phyloP scores from a whole-genome alignment of 2,888 invertebrate species.

The Gasteruption jaculator region DNA sequence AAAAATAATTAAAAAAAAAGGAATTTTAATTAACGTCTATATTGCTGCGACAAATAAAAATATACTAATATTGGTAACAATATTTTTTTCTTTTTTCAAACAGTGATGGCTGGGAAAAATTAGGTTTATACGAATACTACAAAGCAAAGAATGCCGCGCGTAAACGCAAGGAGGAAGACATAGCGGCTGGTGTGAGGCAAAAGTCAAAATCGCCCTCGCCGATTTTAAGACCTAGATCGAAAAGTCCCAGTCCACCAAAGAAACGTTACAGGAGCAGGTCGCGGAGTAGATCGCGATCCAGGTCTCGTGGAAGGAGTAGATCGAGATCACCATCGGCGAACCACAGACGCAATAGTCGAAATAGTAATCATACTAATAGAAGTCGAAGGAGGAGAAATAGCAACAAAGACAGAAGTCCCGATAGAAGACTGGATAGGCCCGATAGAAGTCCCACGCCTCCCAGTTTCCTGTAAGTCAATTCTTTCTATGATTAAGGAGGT shows the following conservation, averaged over 20 bases:
- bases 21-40: not conserved
- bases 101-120: conserved; percentile 97
- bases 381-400: conserved; percentile 53
- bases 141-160: conserved; percentile 91
- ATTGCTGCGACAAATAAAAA: not conserved
- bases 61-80: no score
- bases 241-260: conserved; percentile 69
- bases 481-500: not conserved
- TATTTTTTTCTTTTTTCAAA: conserved; percentile 14
- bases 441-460: conserved; percentile 64
- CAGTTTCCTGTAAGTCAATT: conserved; percentile 65
- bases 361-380: conserved; percentile 48
- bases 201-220: conserved; percentile 78
- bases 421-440: conserved; percentile 43
- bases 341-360: conserved; percentile 46
- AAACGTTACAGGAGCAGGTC: conserved; percentile 70
- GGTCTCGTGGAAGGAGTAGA: conserved; percentile 51
- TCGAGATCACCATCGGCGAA: conserved; percentile 51
- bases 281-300: conserved; percentile 56
- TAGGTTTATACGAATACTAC: conserved; percentile 96
- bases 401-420: conserved; percentile 48
- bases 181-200: conserved; percentile 66
- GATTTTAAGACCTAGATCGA: conserved; percentile 68
- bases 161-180: conserved; percentile 82
- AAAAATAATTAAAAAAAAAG: not conserved